These are phyloP conservation scores for Bubo scandiacus DNA, from an alignment of 2,113 vertebrate species.

Conservation along the genomic window DNA sequence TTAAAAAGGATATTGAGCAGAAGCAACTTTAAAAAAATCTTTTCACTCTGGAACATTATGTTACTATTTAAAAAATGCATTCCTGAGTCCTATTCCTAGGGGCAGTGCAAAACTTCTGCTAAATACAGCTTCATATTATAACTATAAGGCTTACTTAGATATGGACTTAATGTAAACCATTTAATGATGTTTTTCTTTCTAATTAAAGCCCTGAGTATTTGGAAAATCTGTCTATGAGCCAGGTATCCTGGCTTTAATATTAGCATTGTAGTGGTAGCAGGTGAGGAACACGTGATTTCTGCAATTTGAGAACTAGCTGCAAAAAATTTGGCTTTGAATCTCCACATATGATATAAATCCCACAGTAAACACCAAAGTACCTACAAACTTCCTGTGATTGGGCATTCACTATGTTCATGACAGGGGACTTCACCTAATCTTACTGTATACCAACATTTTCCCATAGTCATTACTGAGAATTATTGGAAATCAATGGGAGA, in stretches of 20 bases:
- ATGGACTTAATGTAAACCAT: not conserved
- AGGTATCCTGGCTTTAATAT: not conserved
- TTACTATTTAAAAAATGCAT: slow-evolving; percentile 40
- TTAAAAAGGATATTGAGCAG: slow-evolving; percentile 43
- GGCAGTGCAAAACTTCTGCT: slow-evolving; percentile 1
- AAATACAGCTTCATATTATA: not conserved
- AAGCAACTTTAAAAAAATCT: slow-evolving; percentile 14
- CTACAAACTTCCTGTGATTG: not conserved
- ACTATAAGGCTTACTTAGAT: not conserved
- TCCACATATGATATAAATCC: not conserved
- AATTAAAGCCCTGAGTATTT: not conserved
- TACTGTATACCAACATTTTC: not conserved
- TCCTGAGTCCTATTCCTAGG: slow-evolving; percentile 7
- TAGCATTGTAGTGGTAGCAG: not conserved
- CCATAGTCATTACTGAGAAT: not conserved
- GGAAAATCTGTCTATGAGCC: not conserved
- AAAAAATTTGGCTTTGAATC: not conserved
- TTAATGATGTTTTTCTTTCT: not conserved
- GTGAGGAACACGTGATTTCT: not conserved
- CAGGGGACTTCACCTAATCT: not conserved
- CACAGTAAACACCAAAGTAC: not conserved
- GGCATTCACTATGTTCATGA: not conserved
- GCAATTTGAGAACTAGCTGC: not conserved
- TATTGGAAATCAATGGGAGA: not conserved
- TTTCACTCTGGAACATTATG: slow-evolving; percentile 37